These are phyloP conservation scores for Tetheella fluctuosa DNA, from an alignment of 2,888 invertebrate genomes.

Conservation along the genomic window DNA sequence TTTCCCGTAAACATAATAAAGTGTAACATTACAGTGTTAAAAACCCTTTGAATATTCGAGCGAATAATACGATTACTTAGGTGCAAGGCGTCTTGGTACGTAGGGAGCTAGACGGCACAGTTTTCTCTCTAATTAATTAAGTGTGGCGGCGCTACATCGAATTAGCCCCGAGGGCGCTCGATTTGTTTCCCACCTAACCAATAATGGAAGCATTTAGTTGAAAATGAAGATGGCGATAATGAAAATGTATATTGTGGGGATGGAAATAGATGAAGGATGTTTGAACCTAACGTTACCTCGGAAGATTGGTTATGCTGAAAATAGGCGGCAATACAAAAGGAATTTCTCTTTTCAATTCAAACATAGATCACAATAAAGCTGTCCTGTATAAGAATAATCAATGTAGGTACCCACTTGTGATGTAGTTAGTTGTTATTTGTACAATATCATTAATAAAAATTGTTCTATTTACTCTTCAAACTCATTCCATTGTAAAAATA, in stretches of 20 bases:
- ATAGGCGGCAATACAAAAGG: too few species aligned
- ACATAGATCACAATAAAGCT: too few species aligned
- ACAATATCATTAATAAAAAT: too few species aligned
- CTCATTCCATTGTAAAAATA: too few species aligned
- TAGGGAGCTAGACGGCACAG: slow-evolving; percentile 27
- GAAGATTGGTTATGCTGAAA: too few species aligned
- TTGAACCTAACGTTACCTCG: too few species aligned
- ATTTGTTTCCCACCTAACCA: slow-evolving; percentile 51
- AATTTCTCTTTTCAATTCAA: too few species aligned
- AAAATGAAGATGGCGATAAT: slow-evolving; percentile 19
- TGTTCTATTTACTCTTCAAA: too few species aligned
- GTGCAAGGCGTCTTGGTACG: slow-evolving; percentile 17
- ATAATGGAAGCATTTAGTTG: slow-evolving; percentile 39
- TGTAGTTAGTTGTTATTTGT: too few species aligned
- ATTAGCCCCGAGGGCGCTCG: slow-evolving; percentile 45
- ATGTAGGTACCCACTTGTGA: too few species aligned
- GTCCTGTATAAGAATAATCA: too few species aligned
- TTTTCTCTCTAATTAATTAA: slow-evolving; percentile 57
- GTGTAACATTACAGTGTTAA: slow-evolving; percentile 9
- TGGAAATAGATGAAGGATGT: not conserved
- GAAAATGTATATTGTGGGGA: not conserved
- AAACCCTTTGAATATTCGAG: slow-evolving; percentile 20
- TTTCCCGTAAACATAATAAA: not conserved
- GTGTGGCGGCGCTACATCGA: slow-evolving; percentile 46
- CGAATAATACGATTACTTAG: slow-evolving; percentile 23